Percentiles rank a stretch among this genome's conserved stretches.
Conservation (phyloP, 30 jellyfish, hydroid and myxozoan species). For the Haliclystus octoradiatus region DNA sequence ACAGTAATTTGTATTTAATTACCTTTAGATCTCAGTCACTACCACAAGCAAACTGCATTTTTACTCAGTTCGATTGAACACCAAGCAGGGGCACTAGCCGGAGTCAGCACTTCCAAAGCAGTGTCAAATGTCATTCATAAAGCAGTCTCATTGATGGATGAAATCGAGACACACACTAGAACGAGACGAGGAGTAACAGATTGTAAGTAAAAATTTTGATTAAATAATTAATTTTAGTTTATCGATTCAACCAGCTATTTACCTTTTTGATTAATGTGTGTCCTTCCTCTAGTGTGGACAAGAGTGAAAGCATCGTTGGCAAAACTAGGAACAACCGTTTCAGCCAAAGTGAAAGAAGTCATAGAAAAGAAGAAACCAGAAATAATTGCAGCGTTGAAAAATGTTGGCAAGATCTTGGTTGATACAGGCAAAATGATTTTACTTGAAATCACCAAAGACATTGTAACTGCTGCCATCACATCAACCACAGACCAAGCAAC, state of each 20-base stretch:
- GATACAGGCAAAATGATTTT: neutral
- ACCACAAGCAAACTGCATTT: no score
- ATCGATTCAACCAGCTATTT: no score
- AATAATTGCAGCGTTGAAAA: neutral
- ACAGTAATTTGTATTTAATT: no score
- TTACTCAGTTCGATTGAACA: no score
- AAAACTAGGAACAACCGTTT: neutral
- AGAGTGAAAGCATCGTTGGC: neutral
- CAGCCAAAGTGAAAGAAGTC: neutral
- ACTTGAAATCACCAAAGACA: neutral
- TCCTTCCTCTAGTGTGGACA: neutral
- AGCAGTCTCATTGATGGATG: neutral
- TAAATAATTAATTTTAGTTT: no score
- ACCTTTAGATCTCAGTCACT: no score
- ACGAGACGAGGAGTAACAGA: no score
- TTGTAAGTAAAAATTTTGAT: no score
- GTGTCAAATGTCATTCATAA: no score
- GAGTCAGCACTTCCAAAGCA: no score
- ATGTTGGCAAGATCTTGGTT: neutral
- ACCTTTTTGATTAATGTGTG: no score
- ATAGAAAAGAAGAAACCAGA: neutral
- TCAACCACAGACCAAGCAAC: constrained; percentile 1
- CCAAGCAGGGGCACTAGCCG: no score
- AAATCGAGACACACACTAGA: neutral
- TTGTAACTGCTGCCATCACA: neutral